These are phyloP conservation scores for Peromyscus nudipes DNA, from an alignment of 2,797 vertebrate genomes.

Conservation along the genomic window DNA sequence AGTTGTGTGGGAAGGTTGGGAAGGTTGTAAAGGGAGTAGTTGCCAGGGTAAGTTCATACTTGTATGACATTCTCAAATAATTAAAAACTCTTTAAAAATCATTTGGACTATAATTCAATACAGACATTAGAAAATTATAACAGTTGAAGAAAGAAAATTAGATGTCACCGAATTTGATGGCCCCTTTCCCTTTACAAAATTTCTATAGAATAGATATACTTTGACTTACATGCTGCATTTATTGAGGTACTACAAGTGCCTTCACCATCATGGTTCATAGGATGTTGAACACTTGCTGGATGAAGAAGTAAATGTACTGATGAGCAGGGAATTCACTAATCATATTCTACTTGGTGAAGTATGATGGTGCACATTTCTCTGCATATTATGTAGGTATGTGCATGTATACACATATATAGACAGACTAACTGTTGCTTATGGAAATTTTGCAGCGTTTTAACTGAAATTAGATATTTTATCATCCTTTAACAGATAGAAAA, in stretches of 20 bases:
- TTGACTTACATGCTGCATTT: neutral
- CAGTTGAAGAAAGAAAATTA: neutral
- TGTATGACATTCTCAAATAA: no score
- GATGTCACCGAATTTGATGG: neutral
- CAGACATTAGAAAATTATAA: slow-evolving; percentile 16
- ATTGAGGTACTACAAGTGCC: neutral
- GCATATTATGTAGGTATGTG: neutral
- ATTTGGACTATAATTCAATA: neutral
- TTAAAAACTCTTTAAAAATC: neutral
- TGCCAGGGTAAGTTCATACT: neutral
- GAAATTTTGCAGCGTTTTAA: slow-evolving; percentile 19
- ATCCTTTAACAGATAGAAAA: neutral
- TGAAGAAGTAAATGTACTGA: neutral
- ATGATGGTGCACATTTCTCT: neutral
- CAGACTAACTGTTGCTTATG: neutral
- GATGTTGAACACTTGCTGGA: neutral
- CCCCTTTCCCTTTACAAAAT: neutral
- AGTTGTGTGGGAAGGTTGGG: neutral
- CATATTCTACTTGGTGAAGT: neutral
- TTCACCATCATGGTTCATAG: neutral
- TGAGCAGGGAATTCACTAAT: neutral
- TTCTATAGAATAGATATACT: neutral
- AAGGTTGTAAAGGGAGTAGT: neutral
- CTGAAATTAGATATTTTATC: neutral
- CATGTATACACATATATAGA: neutral